Base-by-base conservation (phyloP, 2,888 invertebrate species). In the Strigamia crassipes region DNA sequence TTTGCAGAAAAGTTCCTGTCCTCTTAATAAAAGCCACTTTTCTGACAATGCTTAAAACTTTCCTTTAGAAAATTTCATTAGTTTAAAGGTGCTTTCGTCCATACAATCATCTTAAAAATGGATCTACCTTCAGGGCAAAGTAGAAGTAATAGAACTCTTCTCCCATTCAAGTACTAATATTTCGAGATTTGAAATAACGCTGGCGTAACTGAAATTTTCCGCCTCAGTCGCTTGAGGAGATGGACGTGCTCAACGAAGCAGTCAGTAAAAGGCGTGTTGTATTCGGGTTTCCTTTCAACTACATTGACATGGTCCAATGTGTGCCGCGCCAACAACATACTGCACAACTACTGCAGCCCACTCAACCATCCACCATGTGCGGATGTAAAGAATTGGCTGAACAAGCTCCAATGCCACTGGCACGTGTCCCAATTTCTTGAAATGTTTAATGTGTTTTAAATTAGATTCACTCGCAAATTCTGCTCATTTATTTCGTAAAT, bases 281-380 rank as follows among this genome's bases (percentile, higher is more conserved):
- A 66, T 66, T 66, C 23, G 61, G 9, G 5, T 66, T 66, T 23
- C 61, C 23, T 66, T 66, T 66, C 61, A 66, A 66, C 18, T 23
- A 66, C 61, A 46, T 66, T 66, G 61, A 23, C 61, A 66, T 66
- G 23, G 61, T 66, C 61, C 61, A 23, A 46, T 66, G 61, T 66
- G 8, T 66, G 61, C 61, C 13, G 61, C 61, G 23, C 61, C 61
- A 66, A 66, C 61, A 66, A 23, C 61, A 66, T 18, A 23, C 18
- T 12, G 23, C 21, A 12, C 61, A 12, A 46, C 46, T 12, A 18
- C 2, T 66, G 5, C 6, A 21, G 23, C 3, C 12, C 61, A 66
- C 61, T 66, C 61, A 21, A 66, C 21, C 61, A 66, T 66, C 21
- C 51, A 51, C 21, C 61, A 21, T 21, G 23, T 46, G 18, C 61